Evolutionary conservation across 2,888 invertebrate genomes (phyloP).

Genomic region (Apamea sordens): DNA sequence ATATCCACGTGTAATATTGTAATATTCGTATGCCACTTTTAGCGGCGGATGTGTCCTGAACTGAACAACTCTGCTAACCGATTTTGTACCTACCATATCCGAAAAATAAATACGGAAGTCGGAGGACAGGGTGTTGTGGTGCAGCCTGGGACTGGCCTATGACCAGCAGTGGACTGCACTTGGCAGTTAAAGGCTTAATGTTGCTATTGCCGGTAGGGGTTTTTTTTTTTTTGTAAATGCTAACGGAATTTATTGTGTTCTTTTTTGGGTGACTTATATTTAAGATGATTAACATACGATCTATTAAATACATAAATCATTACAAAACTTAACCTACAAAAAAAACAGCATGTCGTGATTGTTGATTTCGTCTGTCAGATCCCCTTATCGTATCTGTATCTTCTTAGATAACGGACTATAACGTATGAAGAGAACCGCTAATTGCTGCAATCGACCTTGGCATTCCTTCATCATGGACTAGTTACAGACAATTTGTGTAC

Average conservation of each 20-base stretch:
- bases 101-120: not conserved
- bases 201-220: too few relatives aligned
- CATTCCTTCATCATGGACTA: constrained; percentile 60
- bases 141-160: too few relatives aligned
- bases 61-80: too few relatives aligned
- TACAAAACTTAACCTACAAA: not conserved
- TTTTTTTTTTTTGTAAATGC: not conserved
- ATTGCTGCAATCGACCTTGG: constrained; percentile 62
- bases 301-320: not conserved
- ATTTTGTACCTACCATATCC: too few relatives aligned
- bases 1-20: not conserved
- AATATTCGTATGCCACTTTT: not conserved
- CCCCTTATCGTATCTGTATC: constrained; percentile 23
- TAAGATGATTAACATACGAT: not conserved
- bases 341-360: constrained; percentile 12
- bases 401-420: constrained; percentile 42
- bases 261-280: not conserved
- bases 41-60: too few relatives aligned
- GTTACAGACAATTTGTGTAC: constrained; percentile 55
- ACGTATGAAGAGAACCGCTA: constrained; percentile 21
- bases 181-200: too few relatives aligned
- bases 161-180: too few relatives aligned
- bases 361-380: constrained; percentile 31
- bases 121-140: not conserved
- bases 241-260: not conserved